phyloP scores from a whole-genome alignment of 2,888 invertebrate species.

The Dexiosoma caninum region DNA sequence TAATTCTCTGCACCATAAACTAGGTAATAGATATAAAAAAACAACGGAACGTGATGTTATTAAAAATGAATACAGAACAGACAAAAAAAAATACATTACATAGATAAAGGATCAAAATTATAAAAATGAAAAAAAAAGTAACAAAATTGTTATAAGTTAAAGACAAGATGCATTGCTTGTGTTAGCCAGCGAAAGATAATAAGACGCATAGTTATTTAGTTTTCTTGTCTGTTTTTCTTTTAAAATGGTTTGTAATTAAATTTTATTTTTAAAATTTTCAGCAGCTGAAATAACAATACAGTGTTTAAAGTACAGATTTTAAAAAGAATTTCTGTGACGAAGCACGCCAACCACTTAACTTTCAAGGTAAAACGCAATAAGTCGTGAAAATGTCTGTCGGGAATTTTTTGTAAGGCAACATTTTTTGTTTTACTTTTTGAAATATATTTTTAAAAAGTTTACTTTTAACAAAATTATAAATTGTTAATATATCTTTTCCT shows the following conservation, averaged over 20 bases:
- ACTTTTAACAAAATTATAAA: too few relatives aligned
- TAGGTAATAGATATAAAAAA: slow-evolving; percentile 45
- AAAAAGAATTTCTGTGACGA: too few relatives aligned
- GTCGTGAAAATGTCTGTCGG: too few relatives aligned
- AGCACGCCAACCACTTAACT: too few relatives aligned
- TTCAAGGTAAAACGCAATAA: too few relatives aligned
- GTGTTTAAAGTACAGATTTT: neutral
- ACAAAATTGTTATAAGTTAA: neutral
- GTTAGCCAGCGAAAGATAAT: neutral
- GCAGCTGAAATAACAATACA: neutral
- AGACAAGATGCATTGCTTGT: neutral
- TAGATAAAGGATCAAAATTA: slow-evolving; percentile 41
- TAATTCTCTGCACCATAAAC: neutral
- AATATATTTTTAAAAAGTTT: too few relatives aligned
- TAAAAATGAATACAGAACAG: slow-evolving; percentile 22
- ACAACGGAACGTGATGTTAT: slow-evolving; percentile 53
- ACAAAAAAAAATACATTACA: neutral
- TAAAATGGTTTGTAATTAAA: slow-evolving; percentile 7
- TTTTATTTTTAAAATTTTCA: slow-evolving; percentile 26
- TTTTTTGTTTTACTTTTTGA: too few relatives aligned
- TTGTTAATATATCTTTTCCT: too few relatives aligned
- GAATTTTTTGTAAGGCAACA: too few relatives aligned
- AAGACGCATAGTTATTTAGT: neutral
- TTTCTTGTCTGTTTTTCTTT: neutral
- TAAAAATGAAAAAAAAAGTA: slow-evolving; percentile 6